Conservation (phyloP, 2,113 vertebrate genomes). For the Caranx ignobilis region DNA sequence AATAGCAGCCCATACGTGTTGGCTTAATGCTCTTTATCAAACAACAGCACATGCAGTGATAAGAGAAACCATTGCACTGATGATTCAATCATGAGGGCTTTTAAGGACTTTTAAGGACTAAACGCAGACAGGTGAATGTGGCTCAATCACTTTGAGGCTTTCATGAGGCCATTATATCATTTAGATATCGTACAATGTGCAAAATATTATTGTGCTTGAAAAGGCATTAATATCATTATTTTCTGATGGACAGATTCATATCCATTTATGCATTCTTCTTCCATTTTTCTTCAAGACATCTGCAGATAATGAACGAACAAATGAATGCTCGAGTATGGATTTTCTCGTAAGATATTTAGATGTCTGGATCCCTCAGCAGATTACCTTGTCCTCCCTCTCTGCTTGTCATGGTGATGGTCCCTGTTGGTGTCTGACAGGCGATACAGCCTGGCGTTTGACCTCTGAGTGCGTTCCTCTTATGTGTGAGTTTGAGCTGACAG, state of each 20-base stretch:
- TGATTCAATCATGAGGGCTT: background rate
- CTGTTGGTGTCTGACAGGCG: slow-evolving; percentile 57
- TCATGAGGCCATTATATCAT: slow-evolving; percentile 1
- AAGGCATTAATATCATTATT: background rate
- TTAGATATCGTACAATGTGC: slow-evolving; percentile 3
- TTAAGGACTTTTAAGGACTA: background rate
- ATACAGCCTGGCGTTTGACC: slow-evolving; percentile 63
- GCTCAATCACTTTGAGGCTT: background rate
- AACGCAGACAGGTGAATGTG: background rate
- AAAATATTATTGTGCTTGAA: background rate
- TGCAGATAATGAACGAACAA: background rate
- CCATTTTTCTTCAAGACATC: slow-evolving; percentile 1
- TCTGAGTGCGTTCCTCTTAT: slow-evolving; percentile 53
- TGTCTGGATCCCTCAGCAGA: slow-evolving; percentile 34
- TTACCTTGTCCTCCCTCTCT: slow-evolving; percentile 37
- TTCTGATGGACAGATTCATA: background rate
- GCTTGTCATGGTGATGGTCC: slow-evolving; percentile 48
- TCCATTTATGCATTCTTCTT: background rate
- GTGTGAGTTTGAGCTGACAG: slow-evolving; percentile 64
- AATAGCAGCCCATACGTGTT: slow-evolving; percentile 4
- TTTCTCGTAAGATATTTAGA: slow-evolving; percentile 37
- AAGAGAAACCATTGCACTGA: background rate
- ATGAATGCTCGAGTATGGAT: slow-evolving; percentile 3
- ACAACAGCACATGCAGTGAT: slow-evolving; percentile 21
- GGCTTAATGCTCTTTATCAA: slow-evolving; percentile 23